These are phyloP conservation scores for Galeopterus variegatus DNA, from an alignment of 2,113 vertebrate genomes.

Conservation along the genomic window DNA sequence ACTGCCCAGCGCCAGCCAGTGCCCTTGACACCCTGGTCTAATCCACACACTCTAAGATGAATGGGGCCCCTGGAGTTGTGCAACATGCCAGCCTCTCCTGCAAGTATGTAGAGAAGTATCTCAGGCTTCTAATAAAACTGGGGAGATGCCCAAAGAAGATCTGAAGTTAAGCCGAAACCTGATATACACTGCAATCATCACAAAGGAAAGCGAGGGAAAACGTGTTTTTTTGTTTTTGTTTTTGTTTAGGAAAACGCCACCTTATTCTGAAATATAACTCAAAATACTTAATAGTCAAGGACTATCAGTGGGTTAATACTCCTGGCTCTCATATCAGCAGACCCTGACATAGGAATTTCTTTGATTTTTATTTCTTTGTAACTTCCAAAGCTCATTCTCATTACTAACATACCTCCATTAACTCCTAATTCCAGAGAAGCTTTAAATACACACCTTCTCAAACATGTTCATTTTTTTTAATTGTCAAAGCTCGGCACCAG, in stretches of 20 bases:
- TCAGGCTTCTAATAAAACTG: conserved; percentile 79
- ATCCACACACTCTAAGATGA: conserved; percentile 38
- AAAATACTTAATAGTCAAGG: conserved; percentile 27
- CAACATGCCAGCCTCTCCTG: conserved; percentile 62
- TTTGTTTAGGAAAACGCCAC: conserved; percentile 64
- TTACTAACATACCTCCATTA: conserved; percentile 19
- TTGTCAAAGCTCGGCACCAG: conserved; percentile 56
- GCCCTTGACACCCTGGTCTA: conserved; percentile 36
- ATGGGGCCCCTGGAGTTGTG: conserved; percentile 60
- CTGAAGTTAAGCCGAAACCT: conserved; percentile 71
- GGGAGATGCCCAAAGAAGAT: conserved; percentile 76
- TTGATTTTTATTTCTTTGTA: conserved; percentile 56
- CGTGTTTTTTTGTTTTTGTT: too few relatives aligned
- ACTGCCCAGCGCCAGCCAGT: rapidly evolving
- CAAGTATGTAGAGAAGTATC: conserved; percentile 25
- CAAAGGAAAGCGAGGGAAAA: conserved; percentile 52
- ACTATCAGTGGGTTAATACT: background rate
- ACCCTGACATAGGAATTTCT: background rate
- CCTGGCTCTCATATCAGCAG: background rate
- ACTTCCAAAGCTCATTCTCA: conserved; percentile 52
- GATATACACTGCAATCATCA: conserved; percentile 59
- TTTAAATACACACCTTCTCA: conserved; percentile 59
- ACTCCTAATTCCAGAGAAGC: conserved; percentile 59
- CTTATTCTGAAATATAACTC: conserved; percentile 66
- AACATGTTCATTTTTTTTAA: conserved; percentile 28